Evolutionary conservation across 2,888 invertebrate species (phyloP), one percentile per base, ranked within the genome.

Genomic region (Ptilodon capucinus): DNA sequence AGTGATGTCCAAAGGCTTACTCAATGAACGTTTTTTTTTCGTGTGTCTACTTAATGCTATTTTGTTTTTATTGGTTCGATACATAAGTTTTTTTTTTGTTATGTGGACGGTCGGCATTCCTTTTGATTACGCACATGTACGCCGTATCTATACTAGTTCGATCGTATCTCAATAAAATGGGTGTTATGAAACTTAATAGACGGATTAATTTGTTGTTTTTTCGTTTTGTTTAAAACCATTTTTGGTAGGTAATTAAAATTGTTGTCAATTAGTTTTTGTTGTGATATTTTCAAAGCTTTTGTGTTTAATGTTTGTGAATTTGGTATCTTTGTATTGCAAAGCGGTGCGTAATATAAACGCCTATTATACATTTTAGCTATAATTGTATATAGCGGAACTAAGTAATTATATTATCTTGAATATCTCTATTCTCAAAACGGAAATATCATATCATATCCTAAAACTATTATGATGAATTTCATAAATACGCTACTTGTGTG

Each of bases 31-130:
- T 34, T 53, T 49, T 58, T 65, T 51, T 65, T 65, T 42, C 63
- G 50, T 53, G 71, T 74, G 78, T 80, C 88, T 86, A 86, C 86
- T 88, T 87, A 87, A 84, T 78, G 73, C 75, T 74, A 83, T 87
- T 88, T 89, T 88, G 86, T 87, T 88, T 81, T 86, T 86, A 84
- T 89, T 87, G 75, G 74, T 76, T 67, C 68, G 74, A 71, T 80
- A 84, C 84, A 84, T 76, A 68, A 81, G 77, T 82, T 82, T 81
- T 79, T 84, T 77, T 81, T 80, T 84, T 78, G 48, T 67, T 79
- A 70, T 76, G 71, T 76, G 67, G 57, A 62, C 43, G 66, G 68
- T 81, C 78, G 80, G 79, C 85, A 86, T 86, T 84, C 86, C 81
- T 76, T 76, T 80, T 85, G 85, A 86, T 86, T 85, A 76, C 53